Base-by-base conservation (phyloP, 1,140 invertebrate genomes). In the Drosophila nebulosa region DNA sequence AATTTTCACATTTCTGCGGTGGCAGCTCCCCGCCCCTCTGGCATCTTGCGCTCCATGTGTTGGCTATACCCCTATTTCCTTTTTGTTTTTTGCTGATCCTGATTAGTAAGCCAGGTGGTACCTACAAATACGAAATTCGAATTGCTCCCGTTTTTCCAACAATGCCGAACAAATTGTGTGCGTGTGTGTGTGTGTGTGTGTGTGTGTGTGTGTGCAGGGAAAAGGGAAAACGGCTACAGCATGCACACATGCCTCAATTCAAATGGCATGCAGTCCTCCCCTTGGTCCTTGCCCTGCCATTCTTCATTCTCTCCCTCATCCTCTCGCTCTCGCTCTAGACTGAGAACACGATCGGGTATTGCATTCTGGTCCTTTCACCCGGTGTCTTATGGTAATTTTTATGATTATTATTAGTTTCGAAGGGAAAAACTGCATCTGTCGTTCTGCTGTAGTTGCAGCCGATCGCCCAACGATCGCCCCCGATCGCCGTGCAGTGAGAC, bases 381-480 rank as follows among this genome's bases (percentile, higher is more conserved):
- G 22, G 57, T 78, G 74, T 81, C 83, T 72, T 86, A 86, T 86
- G 83, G 81, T 88, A 86, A 86, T 86, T 88, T 85, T 62, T 69
- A 76, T 75, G 68, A 76, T 76, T 73, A 85, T 85, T 56, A 60
- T 80, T 77, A 30, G 61, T 69, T 69, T 69, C 62, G 74, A 21
- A 46, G 81, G 80, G 77, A 64, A 68, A 77, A 84, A 80, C 55
- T 86, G 81, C 81, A 86, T 86, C 81, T 86, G 81, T 81, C 81
- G 55, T 39, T 36, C 59, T 9, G 63, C 14, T 26, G 0, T 30
- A n/a, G 26, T 26, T 35, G 12, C 14, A 27, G 9, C 46, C 53
- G 55, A 65, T 58, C 71, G 67, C 52, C 39, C 52, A n/a, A n/a
- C n/a, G 53, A 64, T 58, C 71, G 67, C 52, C 64, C 24, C n/a